Base-by-base conservation (phyloP, 2,797 vertebrate species). In the Acrossocheilus fasciatus region DNA sequence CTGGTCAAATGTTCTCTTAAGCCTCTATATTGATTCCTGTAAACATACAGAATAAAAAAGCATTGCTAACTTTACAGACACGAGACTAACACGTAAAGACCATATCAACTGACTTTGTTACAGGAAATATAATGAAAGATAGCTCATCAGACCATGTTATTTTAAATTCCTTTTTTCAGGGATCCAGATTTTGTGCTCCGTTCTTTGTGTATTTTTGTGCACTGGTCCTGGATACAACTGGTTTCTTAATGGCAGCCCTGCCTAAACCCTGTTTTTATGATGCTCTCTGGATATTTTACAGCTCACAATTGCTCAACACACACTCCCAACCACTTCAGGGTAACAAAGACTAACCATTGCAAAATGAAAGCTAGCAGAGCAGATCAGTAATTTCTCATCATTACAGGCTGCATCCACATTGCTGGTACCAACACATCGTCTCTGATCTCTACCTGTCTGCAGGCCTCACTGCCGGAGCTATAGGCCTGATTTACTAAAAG, bases 1-100 rank as follows among this genome's bases (percentile, higher is more conserved):
- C 92, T 87, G 41, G 82, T 83, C 90, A 89, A 89, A 86, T 87
- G 91, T 92, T 88, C 90, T 64, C 85, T 90, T 41, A 79, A 84
- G 90, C 88, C 88, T 84, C 81, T 34, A 66, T 80, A 78, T 73
- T 36, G 66, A 7, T 26, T 82, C 79, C 87, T 81, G 80, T 77
- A 77, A 83, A 84, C 88, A 83, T 82, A 54, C 50, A 89, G 64
- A 89, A 73, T 26, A 90, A 74, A 72, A 30, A 83, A 57, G 88
- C 54, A 18, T 73, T 0, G 47, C 80, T 78, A 78, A 82, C 34
- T 72, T 80, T 59, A 36, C 20, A 87, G 88, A 72, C 52, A 23
- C 45, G 52, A 72, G 12, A 43, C 41, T 30, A 26, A 5, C 47
- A 14, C 6, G 10, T 12, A 34, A 34, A 34, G 17, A 76, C 64